Percentiles rank a stretch among this genome's conserved stretches.
These are phyloP conservation scores for Caenorhabditis drosophilae DNA, from an alignment of 2,888 invertebrate genomes.

Conservation along the genomic window DNA sequence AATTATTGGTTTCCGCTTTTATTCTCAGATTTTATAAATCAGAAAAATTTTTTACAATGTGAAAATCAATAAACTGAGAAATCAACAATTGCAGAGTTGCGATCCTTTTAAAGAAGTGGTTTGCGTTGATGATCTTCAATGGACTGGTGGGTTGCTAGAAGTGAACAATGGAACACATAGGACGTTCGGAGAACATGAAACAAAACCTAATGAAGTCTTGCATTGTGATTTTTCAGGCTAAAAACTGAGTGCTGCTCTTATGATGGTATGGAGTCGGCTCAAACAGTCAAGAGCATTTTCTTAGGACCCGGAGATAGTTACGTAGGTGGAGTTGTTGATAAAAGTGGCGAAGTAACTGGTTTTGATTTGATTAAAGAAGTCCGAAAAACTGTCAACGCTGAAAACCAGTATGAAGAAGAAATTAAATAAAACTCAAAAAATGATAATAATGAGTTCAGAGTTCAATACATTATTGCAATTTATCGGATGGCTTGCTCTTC, in stretches of 20 bases:
- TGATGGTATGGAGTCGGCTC: conserved; percentile 46
- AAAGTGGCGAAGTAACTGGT: conserved; percentile 38
- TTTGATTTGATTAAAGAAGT: conserved; percentile 67
- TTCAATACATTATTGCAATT: conserved; percentile 56
- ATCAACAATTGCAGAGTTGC: conserved; percentile 28
- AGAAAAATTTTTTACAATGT: too few species aligned
- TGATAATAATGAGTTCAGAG: conserved; percentile 37
- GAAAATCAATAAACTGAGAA: background rate
- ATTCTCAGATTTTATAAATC: too few species aligned
- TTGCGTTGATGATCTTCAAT: conserved; percentile 54
- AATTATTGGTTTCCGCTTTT: too few species aligned
- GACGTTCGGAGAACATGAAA: conserved; percentile 33
- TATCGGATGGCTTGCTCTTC: conserved; percentile 57
- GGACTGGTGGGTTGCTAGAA: conserved; percentile 62
- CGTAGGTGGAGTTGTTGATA: conserved; percentile 47
- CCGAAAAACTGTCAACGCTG: conserved; percentile 57
- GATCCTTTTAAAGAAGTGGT: conserved; percentile 49
- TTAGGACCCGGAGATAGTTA: conserved; percentile 55
- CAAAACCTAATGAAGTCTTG: conserved; percentile 1
- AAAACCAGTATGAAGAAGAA: conserved; percentile 35
- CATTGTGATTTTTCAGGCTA: conserved; percentile 35
- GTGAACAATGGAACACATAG: conserved; percentile 64
- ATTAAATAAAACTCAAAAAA: background rate
- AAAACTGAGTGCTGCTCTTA: conserved; percentile 62
- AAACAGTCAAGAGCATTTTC: conserved; percentile 52